Base-by-base conservation (phyloP, 2,797 vertebrate species). In the Champsocephalus esox region DNA sequence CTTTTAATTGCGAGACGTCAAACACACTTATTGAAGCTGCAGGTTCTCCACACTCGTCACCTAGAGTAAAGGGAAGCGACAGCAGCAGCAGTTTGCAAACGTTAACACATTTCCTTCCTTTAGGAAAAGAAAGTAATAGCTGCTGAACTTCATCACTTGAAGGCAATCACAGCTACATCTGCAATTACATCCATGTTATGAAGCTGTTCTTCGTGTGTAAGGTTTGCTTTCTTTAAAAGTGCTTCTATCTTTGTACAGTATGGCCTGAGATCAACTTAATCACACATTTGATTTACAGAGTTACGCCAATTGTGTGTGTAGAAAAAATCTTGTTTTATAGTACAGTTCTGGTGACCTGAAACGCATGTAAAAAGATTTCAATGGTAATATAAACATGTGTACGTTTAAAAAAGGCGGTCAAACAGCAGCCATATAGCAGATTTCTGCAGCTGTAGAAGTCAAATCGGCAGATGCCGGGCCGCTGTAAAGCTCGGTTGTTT, bases 1-100 rank as follows among this genome's bases (percentile, higher is more conserved):
- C 13, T 48, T 72, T 61, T 67, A 45, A 43, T 52, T 67, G 49
- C 9, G 43, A 58, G 45, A 32, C 16, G 48, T 46, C n/a, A 63
- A 52, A 64, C 55, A 41, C 13, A 38, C 17, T 34, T 13, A 17
- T n/a, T 19, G 3, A 48, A 46, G 2, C 41, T n/a, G 56, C 16
- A 28, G 28, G 28, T 28, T 28, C 28, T 28, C 28, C 6, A 38
- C 34, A 9, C 34, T 7, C 8, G 34, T 38, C 34, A 38, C 34
- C 8, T 38, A 28, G 28, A 5, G 28, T 28, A 38, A 38, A 38
- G 34, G 34, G 34, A 38, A 38, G 7, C 1, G 8, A 38, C 34
- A 38, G 34, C 34, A 38, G 34, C 34, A 38, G 8, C 34, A 38
- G 34, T 9, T 9, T 64, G 10, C 24, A 16, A 13, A 16, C 14